Conservation (phyloP, 2,888 invertebrate species). For the Bombylius major region DNA sequence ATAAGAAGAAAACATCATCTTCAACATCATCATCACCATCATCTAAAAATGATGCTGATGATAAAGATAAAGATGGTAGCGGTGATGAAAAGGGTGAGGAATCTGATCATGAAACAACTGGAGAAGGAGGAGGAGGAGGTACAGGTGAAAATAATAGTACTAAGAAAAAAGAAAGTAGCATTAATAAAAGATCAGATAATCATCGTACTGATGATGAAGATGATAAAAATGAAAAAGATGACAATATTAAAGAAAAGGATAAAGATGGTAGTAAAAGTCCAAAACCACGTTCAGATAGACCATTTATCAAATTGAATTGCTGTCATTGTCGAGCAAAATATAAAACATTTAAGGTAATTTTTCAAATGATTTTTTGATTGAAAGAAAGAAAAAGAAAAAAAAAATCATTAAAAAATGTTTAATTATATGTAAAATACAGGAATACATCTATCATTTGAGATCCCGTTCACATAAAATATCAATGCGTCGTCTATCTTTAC, state of each 20-base stretch:
- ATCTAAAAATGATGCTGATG: conserved; percentile 6
- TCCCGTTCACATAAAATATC: conserved; percentile 58
- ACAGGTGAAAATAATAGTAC: background rate
- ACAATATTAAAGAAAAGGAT: conserved; percentile 15
- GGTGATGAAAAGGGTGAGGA: conserved; percentile 18
- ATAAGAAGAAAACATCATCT: conserved; percentile 8
- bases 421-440: conserved; percentile 32
- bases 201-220: background rate
- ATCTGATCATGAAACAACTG: conserved; percentile 19
- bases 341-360: conserved; percentile 54
- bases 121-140: conserved; percentile 9
- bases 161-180: background rate
- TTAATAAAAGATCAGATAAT: background rate
- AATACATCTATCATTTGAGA: conserved; percentile 60
- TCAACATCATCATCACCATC: background rate
- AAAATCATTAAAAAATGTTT: background rate
- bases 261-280: conserved; percentile 1
- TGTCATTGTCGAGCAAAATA: conserved; percentile 66
- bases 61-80: conserved; percentile 16
- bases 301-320: conserved; percentile 60
- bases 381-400: background rate
- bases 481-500: conserved; percentile 60
- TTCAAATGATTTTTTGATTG: too few species aligned
- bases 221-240: conserved; percentile 12
- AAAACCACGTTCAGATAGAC: conserved; percentile 2